Base-by-base conservation (phyloP, 2,797 vertebrate species). In the Clangula hyemalis region DNA sequence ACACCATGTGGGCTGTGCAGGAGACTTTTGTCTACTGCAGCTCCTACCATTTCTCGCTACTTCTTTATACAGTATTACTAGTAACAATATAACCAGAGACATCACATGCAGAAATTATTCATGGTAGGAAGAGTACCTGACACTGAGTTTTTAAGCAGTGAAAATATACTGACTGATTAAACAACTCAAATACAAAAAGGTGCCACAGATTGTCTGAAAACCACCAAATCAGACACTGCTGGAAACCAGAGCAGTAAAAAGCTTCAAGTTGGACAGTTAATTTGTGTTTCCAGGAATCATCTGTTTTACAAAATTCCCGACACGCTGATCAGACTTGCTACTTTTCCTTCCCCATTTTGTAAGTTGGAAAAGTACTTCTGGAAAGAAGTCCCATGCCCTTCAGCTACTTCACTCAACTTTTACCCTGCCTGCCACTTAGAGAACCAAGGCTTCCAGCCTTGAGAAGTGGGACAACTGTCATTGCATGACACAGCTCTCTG, bases 391-490 rank as follows among this genome's bases (percentile, higher is more conserved):
- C 9, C 7, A 76, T 10, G 43, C 11, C 85, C 71, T 76, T 82
- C 66, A 71, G 62, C 62, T 71, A 53, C 30, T 45, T 39, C n/a
- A 28, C 39, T 73, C 5, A 0, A 34, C 57, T 82, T 62, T 21
- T 8, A 5, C 30, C 71, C 53, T 57, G 66, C 58, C 65, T 32
- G 19, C 88, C 58, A 76, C 85, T 74, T 73, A 32, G 47, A 54
- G 60, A 45, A 51, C 56, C 47, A 17, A 64, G 41, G 79, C 75
- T 65, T 27, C 51, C 78, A 83, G 69, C 65, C 69, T 58, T 8
- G 24, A 74, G 27, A 90, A 85, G 22, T 30, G 71, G 84, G 68
- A 90, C 86, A 70, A 85, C 94, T 92, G 77, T 95, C 95, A 96
- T 1, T 7, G 71, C 86, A 90, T 77, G 47, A 43, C 24, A 4